These are phyloP conservation scores for Centropus unirufus DNA, from an alignment of 2,113 vertebrate genomes.

Conservation along the genomic window DNA sequence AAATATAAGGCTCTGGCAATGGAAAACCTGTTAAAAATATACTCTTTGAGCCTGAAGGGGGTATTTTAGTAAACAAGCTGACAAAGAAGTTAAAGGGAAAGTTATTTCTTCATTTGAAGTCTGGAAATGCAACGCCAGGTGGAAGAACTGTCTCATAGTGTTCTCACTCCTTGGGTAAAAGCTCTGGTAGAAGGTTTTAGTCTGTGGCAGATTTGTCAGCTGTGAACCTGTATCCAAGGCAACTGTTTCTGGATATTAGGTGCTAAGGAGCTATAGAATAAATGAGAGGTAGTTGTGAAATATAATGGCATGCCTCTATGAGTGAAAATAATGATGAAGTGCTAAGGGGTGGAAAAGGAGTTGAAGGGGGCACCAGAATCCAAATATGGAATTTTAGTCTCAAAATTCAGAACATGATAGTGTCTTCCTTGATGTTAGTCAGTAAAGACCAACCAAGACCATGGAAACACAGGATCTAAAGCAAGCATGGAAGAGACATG, in stretches of 20 bases:
- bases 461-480: neutral
- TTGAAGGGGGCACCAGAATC: neutral
- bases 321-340: neutral
- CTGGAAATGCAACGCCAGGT: neutral
- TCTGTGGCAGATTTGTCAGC: neutral
- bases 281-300: constrained; percentile 2
- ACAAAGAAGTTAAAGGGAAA: neutral
- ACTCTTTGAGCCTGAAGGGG: neutral
- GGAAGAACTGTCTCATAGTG: neutral
- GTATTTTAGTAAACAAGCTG: neutral
- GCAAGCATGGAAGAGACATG: neutral
- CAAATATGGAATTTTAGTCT: neutral
- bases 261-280: constrained; percentile 9
- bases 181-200: neutral
- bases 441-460: neutral
- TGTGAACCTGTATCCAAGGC: constrained; percentile 61
- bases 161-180: neutral
- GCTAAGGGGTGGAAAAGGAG: neutral
- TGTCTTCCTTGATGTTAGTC: neutral
- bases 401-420: neutral
- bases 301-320: neutral
- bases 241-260: constrained; percentile 21
- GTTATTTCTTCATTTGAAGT: neutral
- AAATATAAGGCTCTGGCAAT: neutral
- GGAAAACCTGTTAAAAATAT: neutral